A percentile compares a stretch with the other conserved stretches of the same genome.
Conservation (phyloP, 2,888 invertebrate species). For the Nesidiocoris tenuis region DNA sequence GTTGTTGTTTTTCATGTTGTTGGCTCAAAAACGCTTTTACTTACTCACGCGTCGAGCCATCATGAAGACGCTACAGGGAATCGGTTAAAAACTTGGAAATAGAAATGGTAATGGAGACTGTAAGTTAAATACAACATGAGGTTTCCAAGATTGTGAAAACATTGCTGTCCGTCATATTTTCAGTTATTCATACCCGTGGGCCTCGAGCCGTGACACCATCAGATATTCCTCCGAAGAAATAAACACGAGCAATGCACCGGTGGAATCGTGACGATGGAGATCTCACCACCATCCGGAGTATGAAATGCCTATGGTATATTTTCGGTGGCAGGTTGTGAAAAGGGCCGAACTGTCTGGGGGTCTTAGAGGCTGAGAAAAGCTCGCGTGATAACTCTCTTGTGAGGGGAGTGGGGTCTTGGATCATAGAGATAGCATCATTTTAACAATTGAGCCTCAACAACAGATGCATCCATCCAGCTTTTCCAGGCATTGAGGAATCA, state of each 20-base stretch:
- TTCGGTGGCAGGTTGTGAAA: background rate
- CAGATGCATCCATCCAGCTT: background rate
- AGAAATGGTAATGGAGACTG: too few species aligned
- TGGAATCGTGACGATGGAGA: background rate
- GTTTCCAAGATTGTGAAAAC: too few species aligned
- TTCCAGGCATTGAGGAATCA: background rate
- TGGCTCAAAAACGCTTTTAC: too few species aligned
- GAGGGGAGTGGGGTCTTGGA: background rate
- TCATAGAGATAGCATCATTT: constrained; percentile 21
- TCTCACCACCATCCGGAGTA: background rate
- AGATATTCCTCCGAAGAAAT: background rate
- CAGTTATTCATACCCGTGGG: too few species aligned
- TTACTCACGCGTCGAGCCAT: too few species aligned
- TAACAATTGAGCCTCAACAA: constrained; percentile 11
- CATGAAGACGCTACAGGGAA: too few species aligned
- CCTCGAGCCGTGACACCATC: background rate
- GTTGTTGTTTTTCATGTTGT: too few species aligned
- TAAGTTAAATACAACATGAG: too few species aligned
- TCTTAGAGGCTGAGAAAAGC: background rate
- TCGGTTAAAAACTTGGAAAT: too few species aligned
- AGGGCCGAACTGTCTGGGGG: background rate
- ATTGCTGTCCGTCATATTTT: too few species aligned
- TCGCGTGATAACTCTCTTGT: background rate
- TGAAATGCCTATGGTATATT: background rate
- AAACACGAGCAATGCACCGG: background rate